Conservation (phyloP, 1,140 invertebrate genomes). For the Drosophila bifasciata region DNA sequence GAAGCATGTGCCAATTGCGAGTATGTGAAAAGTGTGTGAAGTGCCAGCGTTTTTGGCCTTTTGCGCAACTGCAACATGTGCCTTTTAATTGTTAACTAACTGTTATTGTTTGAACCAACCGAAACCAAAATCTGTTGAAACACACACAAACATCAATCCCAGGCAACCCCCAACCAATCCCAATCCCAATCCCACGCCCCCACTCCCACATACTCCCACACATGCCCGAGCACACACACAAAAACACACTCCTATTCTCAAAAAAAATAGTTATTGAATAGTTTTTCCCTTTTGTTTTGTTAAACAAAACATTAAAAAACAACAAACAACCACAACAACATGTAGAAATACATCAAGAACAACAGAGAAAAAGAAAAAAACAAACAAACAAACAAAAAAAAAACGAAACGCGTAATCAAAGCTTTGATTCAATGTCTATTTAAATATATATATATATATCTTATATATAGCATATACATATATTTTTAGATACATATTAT, state of each 20-base stretch:
- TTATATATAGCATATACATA: constrained; percentile 82
- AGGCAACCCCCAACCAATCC: constrained; percentile 17
- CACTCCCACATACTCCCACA: constrained; percentile 4
- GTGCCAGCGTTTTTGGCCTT: constrained; percentile 74
- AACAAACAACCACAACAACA: constrained; percentile 52
- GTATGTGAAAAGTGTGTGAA: constrained; percentile 72
- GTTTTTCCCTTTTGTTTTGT: constrained; percentile 78
- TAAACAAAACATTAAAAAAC: constrained; percentile 76
- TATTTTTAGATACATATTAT: constrained; percentile 83
- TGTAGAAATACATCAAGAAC: constrained; percentile 35
- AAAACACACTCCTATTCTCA: constrained; percentile 18
- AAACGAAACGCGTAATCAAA: constrained; percentile 72
- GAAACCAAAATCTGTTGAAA: constrained; percentile 80
- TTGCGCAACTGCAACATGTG: constrained; percentile 79
- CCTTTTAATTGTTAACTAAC: constrained; percentile 82
- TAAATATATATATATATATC: constrained; percentile 73
- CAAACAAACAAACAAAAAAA: constrained; percentile 45
- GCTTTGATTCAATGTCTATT: constrained; percentile 81
- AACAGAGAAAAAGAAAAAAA: constrained; percentile 45
- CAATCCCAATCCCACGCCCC: constrained; percentile 1
- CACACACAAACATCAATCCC: constrained; percentile 28
- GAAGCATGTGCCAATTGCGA: constrained; percentile 69
- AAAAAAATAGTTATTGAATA: constrained; percentile 80
- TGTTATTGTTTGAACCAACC: constrained; percentile 80
- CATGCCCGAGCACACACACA: not conserved